Percentiles rank a stretch among this genome's conserved stretches.
Conservation (phyloP, 1,140 invertebrate genomes). For the Meteorus sp. region DNA sequence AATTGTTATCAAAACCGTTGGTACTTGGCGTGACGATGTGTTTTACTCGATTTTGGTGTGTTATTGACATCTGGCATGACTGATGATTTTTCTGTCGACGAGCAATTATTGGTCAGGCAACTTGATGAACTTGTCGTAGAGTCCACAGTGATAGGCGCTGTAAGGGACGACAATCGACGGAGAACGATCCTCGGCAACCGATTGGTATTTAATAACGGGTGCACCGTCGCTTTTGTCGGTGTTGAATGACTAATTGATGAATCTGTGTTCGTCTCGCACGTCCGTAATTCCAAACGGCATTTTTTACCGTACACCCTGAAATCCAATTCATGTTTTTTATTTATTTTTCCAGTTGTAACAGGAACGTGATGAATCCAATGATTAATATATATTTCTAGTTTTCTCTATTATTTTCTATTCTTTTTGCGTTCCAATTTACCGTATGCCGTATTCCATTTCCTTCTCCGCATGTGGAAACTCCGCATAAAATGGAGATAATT, state of each 20-base stretch:
- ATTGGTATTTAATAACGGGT: slow-evolving; percentile 4
- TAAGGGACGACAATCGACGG: slow-evolving; percentile 37
- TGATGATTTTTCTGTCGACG: no score
- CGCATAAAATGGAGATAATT: slow-evolving; percentile 38
- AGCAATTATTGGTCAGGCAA: no score
- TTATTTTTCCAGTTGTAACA: neutral
- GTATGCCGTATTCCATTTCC: slow-evolving; percentile 42
- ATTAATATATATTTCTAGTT: no score
- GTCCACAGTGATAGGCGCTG: slow-evolving; percentile 35
- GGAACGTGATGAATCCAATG: neutral
- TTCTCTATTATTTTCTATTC: no score
- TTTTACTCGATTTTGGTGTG: neutral
- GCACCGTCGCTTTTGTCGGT: neutral
- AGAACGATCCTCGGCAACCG: slow-evolving; percentile 35
- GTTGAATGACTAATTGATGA: neutral
- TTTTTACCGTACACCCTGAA: slow-evolving; percentile 1
- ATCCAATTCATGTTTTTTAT: slow-evolving; percentile 11
- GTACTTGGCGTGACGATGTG: neutral
- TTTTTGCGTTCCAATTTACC: slow-evolving; percentile 27
- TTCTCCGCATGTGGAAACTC: slow-evolving; percentile 51
- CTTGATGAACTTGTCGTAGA: neutral
- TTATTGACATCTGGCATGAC: neutral
- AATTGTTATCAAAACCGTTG: neutral
- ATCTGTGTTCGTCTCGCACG: no score
- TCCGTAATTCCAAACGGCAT: neutral